Conservation (phyloP, 2,113 vertebrate genomes). For the Hippolais icterina region DNA sequence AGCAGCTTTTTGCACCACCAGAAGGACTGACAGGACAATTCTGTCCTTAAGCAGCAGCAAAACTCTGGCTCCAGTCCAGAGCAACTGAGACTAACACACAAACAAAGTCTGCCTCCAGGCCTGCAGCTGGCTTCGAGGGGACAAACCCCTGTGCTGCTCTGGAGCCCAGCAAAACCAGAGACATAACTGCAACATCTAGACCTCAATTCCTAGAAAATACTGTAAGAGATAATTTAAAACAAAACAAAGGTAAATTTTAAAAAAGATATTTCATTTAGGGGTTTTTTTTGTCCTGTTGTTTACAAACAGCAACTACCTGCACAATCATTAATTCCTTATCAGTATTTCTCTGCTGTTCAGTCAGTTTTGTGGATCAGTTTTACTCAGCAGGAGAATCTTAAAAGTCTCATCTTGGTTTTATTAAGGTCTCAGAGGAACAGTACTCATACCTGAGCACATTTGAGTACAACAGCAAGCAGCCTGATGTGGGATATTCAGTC, state of each 20-base stretch:
- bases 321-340: neutral
- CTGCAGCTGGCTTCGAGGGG: neutral
- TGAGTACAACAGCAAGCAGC: neutral
- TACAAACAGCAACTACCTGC: neutral
- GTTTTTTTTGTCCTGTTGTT: neutral
- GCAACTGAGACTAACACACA: neutral
- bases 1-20: neutral
- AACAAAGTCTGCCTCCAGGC: constrained; percentile 10
- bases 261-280: neutral
- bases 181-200: neutral
- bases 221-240: neutral
- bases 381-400: neutral
- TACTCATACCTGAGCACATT: neutral
- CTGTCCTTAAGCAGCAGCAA: neutral
- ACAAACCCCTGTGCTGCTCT: neutral
- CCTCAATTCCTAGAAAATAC: neutral
- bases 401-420: neutral
- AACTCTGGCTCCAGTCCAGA: neutral
- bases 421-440: neutral
- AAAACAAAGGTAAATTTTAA: neutral
- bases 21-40: neutral
- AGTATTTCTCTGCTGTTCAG: neutral
- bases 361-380: neutral
- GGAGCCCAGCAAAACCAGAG: neutral
- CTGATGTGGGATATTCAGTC: neutral